These are phyloP conservation scores for Falco concolor DNA, from an alignment of 2,797 vertebrate genomes.

Conservation along the genomic window DNA sequence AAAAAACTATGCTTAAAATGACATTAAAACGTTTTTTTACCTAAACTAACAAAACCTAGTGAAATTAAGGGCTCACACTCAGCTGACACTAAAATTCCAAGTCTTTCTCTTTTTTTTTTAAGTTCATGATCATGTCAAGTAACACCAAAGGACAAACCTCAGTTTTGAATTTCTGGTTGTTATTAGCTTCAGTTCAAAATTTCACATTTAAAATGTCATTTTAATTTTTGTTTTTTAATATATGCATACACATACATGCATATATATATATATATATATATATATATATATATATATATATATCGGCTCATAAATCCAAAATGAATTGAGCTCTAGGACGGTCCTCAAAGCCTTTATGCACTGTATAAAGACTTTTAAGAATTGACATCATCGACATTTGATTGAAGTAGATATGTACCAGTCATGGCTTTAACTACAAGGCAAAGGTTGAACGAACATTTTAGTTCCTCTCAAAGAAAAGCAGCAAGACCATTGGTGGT, in stretches of 20 bases:
- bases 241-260: neutral
- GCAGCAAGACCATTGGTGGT: neutral
- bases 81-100: neutral
- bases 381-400: constrained; percentile 52
- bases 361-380: constrained; percentile 19
- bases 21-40: neutral
- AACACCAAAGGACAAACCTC: neutral
- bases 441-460: constrained; percentile 22
- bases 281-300: neutral
- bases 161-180: constrained; percentile 31
- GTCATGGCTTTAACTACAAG: constrained; percentile 49
- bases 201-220: constrained; percentile 10
- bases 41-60: constrained; percentile 30
- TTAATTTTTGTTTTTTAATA: neutral
- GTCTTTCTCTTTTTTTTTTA: neutral
- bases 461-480: constrained; percentile 18
- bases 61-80: constrained; percentile 25
- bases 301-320: constrained; percentile 24
- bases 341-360: neutral
- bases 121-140: neutral
- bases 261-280: neutral
- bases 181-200: neutral
- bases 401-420: constrained; percentile 49
- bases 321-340: neutral
- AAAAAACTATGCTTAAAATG: neutral